A percentile compares a stretch with the other conserved stretches of the same genome.
phyloP scores from a whole-genome alignment of 1,140 invertebrate genomes.

The Maniola jurtina region DNA sequence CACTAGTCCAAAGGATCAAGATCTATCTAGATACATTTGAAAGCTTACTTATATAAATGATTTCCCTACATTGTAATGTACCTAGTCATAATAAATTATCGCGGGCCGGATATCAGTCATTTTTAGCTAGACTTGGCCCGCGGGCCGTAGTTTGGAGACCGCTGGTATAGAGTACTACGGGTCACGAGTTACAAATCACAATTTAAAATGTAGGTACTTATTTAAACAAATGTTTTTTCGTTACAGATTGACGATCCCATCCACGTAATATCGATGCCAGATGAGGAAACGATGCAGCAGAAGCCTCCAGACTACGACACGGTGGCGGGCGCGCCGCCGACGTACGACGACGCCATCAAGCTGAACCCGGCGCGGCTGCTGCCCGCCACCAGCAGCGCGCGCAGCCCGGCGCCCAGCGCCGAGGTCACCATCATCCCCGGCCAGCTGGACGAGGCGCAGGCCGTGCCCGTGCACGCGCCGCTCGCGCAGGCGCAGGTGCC shows the following conservation, averaged over 20 bases:
- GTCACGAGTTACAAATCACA: too few species aligned
- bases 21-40: too few species aligned
- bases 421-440: conserved; percentile 54
- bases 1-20: too few species aligned
- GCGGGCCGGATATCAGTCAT: too few species aligned
- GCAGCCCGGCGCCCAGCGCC: conserved; percentile 29
- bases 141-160: too few species aligned
- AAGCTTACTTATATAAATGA: too few species aligned
- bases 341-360: conserved; percentile 87
- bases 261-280: conserved; percentile 82
- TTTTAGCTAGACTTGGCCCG: too few species aligned
- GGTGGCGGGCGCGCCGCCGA: conserved; percentile 83
- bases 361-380: conserved; percentile 80
- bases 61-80: too few species aligned
- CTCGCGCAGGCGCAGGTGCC: conserved; percentile 49
- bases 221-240: not conserved
- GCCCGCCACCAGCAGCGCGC: conserved; percentile 55
- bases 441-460: conserved; percentile 50
- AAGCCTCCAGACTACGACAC: conserved; percentile 87
- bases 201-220: too few species aligned
- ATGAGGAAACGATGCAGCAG: conserved; percentile 79
- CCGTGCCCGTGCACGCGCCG: conserved; percentile 49
- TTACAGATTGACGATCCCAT: conserved; percentile 83
- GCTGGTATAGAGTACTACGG: too few species aligned
- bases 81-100: too few species aligned